Evolutionary conservation across 2,888 invertebrate genomes (phyloP), one percentile per base, ranked within the genome.

Genomic region (Diachrysia chrysitis): DNA sequence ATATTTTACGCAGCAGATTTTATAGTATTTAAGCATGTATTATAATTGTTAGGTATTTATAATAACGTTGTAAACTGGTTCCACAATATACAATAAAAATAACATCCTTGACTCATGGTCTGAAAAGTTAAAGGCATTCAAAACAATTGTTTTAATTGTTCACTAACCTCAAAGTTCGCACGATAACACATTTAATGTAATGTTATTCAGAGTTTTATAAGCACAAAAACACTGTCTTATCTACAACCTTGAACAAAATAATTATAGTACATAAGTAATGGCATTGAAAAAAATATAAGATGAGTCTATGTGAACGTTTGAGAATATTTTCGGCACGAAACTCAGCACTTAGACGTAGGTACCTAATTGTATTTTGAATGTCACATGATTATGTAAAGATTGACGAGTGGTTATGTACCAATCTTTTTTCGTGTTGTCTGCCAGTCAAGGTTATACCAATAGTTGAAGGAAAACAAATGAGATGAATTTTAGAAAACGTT

Each of bases 221-320:
- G 54, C 55, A 73, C 53, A 77, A 77, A 74, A 80, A 80, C 67
- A 58, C 67, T 54, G 62, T 62, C 58, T 80, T 82, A 75, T 82
- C 69, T 69, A 56, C 32, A 73, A 60, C 81, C 81, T 81, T 81
- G 81, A 74, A 78, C 35, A 76, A 81, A 81, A 83, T 81, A 81
- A 81, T 69, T 66, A 42, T 35, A 54, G 63, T 73, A 48, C 21
- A 51, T 51, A 21, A 53, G 56, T n/a, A n/a, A n/a, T 75, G 78
- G 76, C 81, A 76, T 83, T 81, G 81, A 78, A 76, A 70, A 25
- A 78, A 66, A 64, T 71, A 66, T 51, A 51, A 57, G 81, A 72
- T 62, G 72, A 35, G 16, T 66, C 66, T 69, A 58, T 69, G 61
- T 66, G 62, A 53, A 17, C 37, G 37, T 53, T 55, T 57, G 62